Evolutionary conservation across 2,888 invertebrate species (phyloP), one percentile per base, ranked within the genome.

Genomic region (Choristoneura rosaceana): DNA sequence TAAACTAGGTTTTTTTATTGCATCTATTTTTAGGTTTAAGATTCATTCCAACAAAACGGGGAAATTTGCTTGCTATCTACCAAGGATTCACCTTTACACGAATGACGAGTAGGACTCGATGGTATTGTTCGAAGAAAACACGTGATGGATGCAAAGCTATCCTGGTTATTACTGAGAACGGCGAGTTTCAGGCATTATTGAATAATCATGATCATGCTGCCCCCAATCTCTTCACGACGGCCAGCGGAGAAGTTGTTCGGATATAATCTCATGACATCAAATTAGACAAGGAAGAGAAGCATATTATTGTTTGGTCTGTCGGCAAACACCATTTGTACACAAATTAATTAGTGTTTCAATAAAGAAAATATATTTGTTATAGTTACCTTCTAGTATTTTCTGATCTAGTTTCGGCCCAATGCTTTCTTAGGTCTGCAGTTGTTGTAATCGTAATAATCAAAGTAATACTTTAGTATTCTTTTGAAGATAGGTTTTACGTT

Each of bases 31-130:
- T 25, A 25, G 25, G 25, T 25, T 0, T 25, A 25, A 25, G 2
- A 25, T 25, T 25, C 25, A 25, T 25, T 25, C 25, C 25, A 25
- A 25, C 25, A 25, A 59, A 59, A 4, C 68, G 63, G 25, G 71
- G 71, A n/a, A 71, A 71, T n/a, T 0, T 15, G 38, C 34, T 15
- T 4, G 61, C 41, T 10, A 12, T 61, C 15, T 43, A 41, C 41
- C 61, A 61, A 15, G 61, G 61, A 4, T 5, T 43, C 43, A 61
- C 61, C 1, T 61, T 61, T 15, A 15, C 41, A 61, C 61, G 15
- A 17, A 61, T 9, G 38, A 17, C 10, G 12, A 61, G 61, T 12
- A 15, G 10, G 15, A 43, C 43, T 9, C 9, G 61, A 0, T 61
- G 61, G 61, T 61, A 61, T 41, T 61, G 61, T 43, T 61, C 61